Evolutionary conservation across 2,797 vertebrate species (phyloP).

Genomic region (Etheostoma nigrum): DNA sequence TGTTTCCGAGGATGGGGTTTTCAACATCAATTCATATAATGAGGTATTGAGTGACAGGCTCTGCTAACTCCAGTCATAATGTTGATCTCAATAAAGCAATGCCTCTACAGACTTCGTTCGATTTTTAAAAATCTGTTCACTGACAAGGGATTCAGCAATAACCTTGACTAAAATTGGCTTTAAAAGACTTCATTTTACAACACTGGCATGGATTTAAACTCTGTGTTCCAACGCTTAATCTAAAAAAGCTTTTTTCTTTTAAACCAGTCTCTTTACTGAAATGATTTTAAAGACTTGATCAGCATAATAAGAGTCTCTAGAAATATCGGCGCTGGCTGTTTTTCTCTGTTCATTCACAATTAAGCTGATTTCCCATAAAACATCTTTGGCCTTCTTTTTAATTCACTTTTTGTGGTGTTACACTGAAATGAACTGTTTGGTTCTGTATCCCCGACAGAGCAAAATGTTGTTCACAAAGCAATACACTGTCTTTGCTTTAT

Average conservation of each 20-base stretch:
- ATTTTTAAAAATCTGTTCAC: conserved; percentile 28
- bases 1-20: conserved; percentile 6
- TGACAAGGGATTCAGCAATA: conserved; percentile 13
- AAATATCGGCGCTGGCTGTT: background rate
- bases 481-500: too few species aligned
- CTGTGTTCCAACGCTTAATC: background rate
- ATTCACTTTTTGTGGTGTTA: background rate
- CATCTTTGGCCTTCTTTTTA: background rate
- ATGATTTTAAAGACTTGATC: background rate
- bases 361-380: background rate
- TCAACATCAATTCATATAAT: conserved; percentile 33
- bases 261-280: background rate
- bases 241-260: background rate
- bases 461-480: too few species aligned
- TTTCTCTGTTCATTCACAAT: conserved; percentile 1
- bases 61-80: conserved; percentile 21
- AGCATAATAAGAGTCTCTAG: background rate
- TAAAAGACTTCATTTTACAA: background rate
- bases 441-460: conserved; percentile 17
- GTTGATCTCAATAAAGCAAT: conserved; percentile 32
- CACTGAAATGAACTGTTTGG: conserved; percentile 24
- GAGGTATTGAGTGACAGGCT: conserved; percentile 34
- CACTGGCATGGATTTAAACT: background rate
- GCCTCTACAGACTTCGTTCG: background rate
- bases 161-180: conserved; percentile 25